Evolutionary conservation across 2,797 vertebrate genomes (phyloP).

Genomic region (Tauraco hartlaubi): DNA sequence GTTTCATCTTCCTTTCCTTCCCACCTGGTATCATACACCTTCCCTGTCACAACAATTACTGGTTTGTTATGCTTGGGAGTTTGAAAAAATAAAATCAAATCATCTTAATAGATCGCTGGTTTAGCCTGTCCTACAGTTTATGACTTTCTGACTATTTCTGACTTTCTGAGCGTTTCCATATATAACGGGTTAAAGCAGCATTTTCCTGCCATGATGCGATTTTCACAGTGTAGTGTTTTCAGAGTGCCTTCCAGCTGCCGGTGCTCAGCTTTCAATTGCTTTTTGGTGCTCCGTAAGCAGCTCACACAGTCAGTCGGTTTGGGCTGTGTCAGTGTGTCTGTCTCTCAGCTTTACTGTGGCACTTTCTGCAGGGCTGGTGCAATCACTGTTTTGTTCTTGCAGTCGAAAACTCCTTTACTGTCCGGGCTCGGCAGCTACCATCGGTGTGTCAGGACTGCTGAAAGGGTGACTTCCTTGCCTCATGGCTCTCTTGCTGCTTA

Average conservation of each 20-base stretch:
- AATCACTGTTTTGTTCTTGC: background rate
- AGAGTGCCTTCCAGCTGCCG: background rate
- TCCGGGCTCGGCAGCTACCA: background rate
- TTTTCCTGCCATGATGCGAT: background rate
- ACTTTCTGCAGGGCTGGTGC: background rate
- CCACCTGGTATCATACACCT: background rate
- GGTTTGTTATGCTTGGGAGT: background rate
- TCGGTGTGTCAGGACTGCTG: background rate
- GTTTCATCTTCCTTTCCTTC: background rate
- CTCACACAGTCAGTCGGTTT: constrained; percentile 4
- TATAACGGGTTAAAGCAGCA: background rate
- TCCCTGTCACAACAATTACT: background rate
- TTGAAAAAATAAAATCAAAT: background rate
- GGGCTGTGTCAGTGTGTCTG: constrained; percentile 8
- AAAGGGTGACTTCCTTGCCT: background rate
- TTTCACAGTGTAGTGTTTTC: constrained; percentile 70
- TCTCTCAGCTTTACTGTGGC: background rate
- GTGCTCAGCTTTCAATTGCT: background rate
- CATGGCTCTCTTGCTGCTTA: fast-evolving
- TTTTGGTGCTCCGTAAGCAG: constrained; percentile 52
- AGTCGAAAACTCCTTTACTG: background rate
- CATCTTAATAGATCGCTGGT: background rate
- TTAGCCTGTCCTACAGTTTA: background rate
- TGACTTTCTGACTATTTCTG: background rate
- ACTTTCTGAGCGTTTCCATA: background rate